phyloP scores from a whole-genome alignment of 1,140 invertebrate genomes.

The Tetranychus urticae region DNA sequence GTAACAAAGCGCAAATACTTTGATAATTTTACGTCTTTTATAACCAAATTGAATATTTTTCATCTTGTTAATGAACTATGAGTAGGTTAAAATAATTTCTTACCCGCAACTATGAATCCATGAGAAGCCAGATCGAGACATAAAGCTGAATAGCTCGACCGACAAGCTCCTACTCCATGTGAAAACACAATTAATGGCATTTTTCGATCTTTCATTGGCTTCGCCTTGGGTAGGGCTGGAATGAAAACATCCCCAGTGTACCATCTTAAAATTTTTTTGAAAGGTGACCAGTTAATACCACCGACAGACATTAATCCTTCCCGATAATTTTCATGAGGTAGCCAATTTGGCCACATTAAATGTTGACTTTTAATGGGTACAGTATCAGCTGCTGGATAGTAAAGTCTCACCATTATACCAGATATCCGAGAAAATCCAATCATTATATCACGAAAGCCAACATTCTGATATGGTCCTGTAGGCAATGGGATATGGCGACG shows the following conservation, averaged over 20 bases:
- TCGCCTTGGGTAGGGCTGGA: slow-evolving; percentile 29
- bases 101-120: slow-evolving; percentile 35
- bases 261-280: slow-evolving; percentile 26
- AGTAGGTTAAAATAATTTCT: slow-evolving; percentile 13
- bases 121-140: slow-evolving; percentile 35
- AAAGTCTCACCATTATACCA: slow-evolving; percentile 12
- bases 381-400: slow-evolving; percentile 11
- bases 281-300: slow-evolving; percentile 22
- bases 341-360: slow-evolving; percentile 30
- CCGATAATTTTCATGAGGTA: slow-evolving; percentile 29
- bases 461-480: slow-evolving; percentile 9
- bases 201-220: slow-evolving; percentile 16
- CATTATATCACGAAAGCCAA: slow-evolving; percentile 15
- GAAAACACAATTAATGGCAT: slow-evolving; percentile 38
- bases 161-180: slow-evolving; percentile 35
- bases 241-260: slow-evolving; percentile 26
- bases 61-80: too few relatives aligned
- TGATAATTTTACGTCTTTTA: too few relatives aligned
- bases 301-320: slow-evolving; percentile 28
- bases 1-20: too few relatives aligned
- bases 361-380: slow-evolving; percentile 18
- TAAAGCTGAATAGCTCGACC: slow-evolving; percentile 33
- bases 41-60: too few relatives aligned
- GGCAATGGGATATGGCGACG: slow-evolving; percentile 10
- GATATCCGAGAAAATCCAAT: slow-evolving; percentile 10